Base-by-base conservation (phyloP, 2,797 vertebrate genomes). In the Tapirus indicus region DNA sequence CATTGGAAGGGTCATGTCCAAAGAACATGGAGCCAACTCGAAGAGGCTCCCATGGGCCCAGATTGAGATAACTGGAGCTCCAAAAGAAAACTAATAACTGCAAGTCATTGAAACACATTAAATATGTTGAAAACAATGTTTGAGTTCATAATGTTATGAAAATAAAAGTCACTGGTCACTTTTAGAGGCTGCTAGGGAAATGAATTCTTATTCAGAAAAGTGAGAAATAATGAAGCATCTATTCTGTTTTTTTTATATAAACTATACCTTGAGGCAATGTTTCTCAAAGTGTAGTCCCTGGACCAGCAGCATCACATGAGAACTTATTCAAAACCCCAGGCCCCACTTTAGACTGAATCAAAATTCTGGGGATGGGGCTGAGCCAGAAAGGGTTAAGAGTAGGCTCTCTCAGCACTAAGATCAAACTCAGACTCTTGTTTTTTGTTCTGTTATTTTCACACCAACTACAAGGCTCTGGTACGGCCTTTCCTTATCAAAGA, bases 401-500 rank as follows among this genome's bases (percentile, higher is more conserved):
- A 82, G 6, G 13, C 25, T 84, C 38, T 47, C 8, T 78, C n/a
- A 83, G 21, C 21, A 66, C 62, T 54, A 41, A 52, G 0, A 32
- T 74, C 44, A 84, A 96, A 74, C 9, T 88, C 56, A 75, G 18
- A 62, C 5, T 44, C 35, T 75, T 56, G 41, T 12, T 60, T 78
- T 78, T 72, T 62, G 20, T 88, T 47, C 49, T 78, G 8, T 49
- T 78, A 49, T 41, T 94, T 88, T 78, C 69, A 68, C 21, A 94
- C 10, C 74, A 93, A 60, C 0, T 35, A 69, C 35, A 74, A 69
- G 52, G 79, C 47, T 80, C 64, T 72, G 44, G 11, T 72, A 14
- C 85, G 35, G 25, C 5, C 23, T 92, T 94, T 93, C 66, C 60
- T 79, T 95, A 82, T 32, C 80, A 92, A 44, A 92, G 75, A 83